phyloP scores from a whole-genome alignment of 2,888 invertebrate genomes.

The Sphaerophoria rueppellii region DNA sequence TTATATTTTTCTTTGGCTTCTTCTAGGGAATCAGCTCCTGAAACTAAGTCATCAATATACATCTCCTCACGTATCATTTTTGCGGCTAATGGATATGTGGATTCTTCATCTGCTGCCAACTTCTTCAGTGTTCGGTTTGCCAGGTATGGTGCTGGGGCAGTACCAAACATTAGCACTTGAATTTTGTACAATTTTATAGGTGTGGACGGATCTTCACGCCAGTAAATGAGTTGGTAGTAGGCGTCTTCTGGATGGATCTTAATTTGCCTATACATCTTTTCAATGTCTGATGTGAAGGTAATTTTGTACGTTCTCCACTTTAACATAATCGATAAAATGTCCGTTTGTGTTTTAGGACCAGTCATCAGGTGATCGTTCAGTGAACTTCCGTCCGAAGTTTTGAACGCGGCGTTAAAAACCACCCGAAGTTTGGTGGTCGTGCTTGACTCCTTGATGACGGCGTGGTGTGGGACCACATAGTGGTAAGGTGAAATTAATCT shows the following conservation, averaged over 20 bases:
- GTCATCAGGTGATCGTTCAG: constrained; percentile 25
- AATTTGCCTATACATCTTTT: constrained; percentile 53
- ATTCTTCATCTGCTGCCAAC: constrained; percentile 36
- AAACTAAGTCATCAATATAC: constrained; percentile 37
- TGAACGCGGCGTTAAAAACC: constrained; percentile 20
- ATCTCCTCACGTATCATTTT: constrained; percentile 26
- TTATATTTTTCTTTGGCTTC: no score
- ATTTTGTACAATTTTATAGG: constrained; percentile 14
- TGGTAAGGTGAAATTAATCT: background rate
- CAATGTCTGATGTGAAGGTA: constrained; percentile 72
- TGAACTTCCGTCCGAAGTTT: constrained; percentile 14
- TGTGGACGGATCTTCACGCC: constrained; percentile 12
- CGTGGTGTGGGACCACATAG: constrained; percentile 19
- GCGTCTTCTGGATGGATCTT: constrained; percentile 15
- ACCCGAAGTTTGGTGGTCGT: background rate
- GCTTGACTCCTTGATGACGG: constrained; percentile 26
- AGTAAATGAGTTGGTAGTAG: constrained; percentile 46
- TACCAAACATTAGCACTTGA: constrained; percentile 7
- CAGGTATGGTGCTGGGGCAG: constrained; percentile 4
- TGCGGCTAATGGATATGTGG: constrained; percentile 54
- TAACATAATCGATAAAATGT: constrained; percentile 13
- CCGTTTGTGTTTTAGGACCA: constrained; percentile 26
- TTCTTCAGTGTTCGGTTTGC: constrained; percentile 28
- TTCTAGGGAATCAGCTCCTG: constrained; percentile 41
- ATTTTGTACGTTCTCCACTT: constrained; percentile 29